Evolutionary conservation across 2,888 invertebrate genomes (phyloP).

Genomic region (Eulithis testata): DNA sequence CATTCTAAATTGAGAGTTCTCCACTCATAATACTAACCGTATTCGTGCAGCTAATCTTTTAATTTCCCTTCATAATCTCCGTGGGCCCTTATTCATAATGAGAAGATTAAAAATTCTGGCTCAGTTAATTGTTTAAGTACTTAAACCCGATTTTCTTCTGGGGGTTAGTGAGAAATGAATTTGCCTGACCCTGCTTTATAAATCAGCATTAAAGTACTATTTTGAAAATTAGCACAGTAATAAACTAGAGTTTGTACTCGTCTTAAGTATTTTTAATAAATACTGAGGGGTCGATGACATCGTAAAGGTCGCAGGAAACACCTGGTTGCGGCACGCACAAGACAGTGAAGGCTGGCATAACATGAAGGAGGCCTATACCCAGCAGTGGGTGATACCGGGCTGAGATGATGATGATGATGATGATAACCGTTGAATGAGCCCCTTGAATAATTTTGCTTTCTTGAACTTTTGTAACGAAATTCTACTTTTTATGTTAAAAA

Average conservation of each 20-base stretch:
- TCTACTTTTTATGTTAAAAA: not conserved
- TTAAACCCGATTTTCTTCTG: conserved; percentile 61
- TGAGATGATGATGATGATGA: too few relatives aligned
- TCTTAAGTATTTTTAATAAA: not conserved
- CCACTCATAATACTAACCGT: conserved; percentile 44
- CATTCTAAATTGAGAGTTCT: conserved; percentile 18
- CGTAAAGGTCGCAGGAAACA: too few relatives aligned
- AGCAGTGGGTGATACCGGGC: too few relatives aligned
- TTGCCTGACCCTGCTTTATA: conserved; percentile 38
- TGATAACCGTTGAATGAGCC: not conserved
- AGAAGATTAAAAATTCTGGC: conserved; percentile 72
- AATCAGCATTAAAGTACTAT: conserved; percentile 28
- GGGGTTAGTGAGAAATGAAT: conserved; percentile 46
- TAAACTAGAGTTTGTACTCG: conserved; percentile 7
- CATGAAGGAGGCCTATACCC: too few relatives aligned
- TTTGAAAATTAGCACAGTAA: conserved; percentile 29
- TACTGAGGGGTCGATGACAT: too few relatives aligned
- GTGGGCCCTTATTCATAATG: conserved; percentile 67
- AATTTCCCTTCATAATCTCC: conserved; percentile 65
- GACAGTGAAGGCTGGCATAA: too few relatives aligned
- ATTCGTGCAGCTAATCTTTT: conserved; percentile 56
- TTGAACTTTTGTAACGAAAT: not conserved
- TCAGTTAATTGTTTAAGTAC: conserved; percentile 66
- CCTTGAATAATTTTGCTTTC: not conserved
- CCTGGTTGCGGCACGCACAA: too few relatives aligned